Conservation (phyloP, 1,140 invertebrate species). For the Eumeta japonica region DNA sequence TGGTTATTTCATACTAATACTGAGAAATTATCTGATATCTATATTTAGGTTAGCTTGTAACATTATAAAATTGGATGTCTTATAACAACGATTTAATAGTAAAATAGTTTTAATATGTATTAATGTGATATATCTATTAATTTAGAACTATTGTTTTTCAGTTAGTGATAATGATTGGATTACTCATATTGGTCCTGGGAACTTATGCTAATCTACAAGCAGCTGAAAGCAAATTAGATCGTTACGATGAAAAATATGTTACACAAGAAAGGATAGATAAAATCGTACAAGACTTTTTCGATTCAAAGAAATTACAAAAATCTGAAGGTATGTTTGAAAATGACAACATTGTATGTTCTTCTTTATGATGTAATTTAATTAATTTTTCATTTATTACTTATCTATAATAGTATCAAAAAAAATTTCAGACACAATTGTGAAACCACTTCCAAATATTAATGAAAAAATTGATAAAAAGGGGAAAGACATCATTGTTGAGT, state of each 20-base stretch:
- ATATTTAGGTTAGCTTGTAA: no score
- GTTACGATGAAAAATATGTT: conserved; percentile 33
- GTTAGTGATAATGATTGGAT: conserved; percentile 72
- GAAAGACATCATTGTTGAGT: conserved; percentile 31
- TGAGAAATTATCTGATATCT: no score
- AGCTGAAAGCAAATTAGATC: conserved; percentile 56
- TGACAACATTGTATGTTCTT: not conserved
- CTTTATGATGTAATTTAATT: conserved; percentile 1
- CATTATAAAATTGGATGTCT: no score
- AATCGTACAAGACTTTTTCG: conserved; percentile 46
- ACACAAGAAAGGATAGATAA: conserved; percentile 47
- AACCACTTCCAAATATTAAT: conserved; percentile 7
- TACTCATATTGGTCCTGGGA: conserved; percentile 80
- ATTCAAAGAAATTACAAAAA: conserved; percentile 24
- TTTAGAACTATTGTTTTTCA: no score
- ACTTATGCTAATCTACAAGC: conserved; percentile 84
- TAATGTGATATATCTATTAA: no score
- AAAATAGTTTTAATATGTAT: no score
- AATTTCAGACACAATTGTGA: conserved; percentile 15
- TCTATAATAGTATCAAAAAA: no score
- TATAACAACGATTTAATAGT: no score
- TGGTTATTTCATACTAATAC: no score
- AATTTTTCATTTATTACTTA: conserved; percentile 2
- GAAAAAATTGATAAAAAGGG: conserved; percentile 12
- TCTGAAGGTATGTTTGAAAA: not conserved